Conservation (phyloP, 2,888 invertebrate genomes). For the Meteorus cinctellus region DNA sequence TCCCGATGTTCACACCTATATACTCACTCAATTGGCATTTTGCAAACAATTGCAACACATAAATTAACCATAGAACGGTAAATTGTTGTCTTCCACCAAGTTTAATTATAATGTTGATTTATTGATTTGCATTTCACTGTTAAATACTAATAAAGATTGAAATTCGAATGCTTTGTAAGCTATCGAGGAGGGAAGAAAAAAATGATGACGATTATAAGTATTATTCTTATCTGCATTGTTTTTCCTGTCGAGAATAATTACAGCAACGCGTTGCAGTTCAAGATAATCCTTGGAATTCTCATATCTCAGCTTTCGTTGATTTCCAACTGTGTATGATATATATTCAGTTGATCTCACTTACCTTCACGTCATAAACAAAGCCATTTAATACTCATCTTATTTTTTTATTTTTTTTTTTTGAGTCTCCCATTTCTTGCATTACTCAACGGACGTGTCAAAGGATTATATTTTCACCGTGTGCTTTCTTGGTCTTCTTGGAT, state of each 20-base stretch:
- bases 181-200: no score
- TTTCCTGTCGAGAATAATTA: not conserved
- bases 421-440: not conserved
- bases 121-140: no score
- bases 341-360: constrained; percentile 20
- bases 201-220: no score
- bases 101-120: no score
- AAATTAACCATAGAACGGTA: no score
- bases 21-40: no score
- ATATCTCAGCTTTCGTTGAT: constrained; percentile 27
- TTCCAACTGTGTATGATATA: not conserved
- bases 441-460: not conserved
- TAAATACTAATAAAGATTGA: no score
- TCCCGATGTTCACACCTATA: no score
- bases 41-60: no score
- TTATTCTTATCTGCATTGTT: constrained; percentile 1
- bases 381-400: not conserved
- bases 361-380: not conserved
- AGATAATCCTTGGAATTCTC: constrained; percentile 17
- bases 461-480: not conserved
- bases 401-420: not conserved
- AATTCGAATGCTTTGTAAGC: no score
- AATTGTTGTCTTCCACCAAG: no score
- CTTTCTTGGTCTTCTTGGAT: constrained; percentile 24
- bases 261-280: not conserved